Base-by-base conservation (phyloP, 2,888 invertebrate genomes). In the Tortrix viridana region DNA sequence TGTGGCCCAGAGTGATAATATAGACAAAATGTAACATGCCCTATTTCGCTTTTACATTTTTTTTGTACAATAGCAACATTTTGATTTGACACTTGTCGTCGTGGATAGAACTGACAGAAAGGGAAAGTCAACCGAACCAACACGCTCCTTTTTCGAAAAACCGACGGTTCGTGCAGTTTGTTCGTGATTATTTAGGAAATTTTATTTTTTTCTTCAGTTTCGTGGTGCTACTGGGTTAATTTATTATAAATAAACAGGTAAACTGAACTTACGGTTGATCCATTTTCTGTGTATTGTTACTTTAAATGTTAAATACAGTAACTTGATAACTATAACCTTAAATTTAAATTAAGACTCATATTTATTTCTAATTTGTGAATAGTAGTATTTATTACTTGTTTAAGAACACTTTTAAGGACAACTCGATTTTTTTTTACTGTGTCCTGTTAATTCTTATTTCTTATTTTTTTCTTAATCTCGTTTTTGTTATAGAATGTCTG, bases 401-500 rank as follows among this genome's bases (percentile, higher is more conserved):
- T 32, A 26, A n/a, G 9, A 32, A 12, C 32, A 12, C 32, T 3
- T 32, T 32, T 32, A 32, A 3, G 12, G 3, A 32, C 12, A 32
- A 12, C 1, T 2, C 5, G n/a, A n/a, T 38, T 3, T 1, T 16
- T 16, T n/a, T n/a, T 16, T n/a, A 0, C 16, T 16, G 5, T n/a
- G n/a, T n/a, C n/a, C 41, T 6, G 1, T 9, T 6, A 32, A 1
- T 32, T 4, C n/a, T 3, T n/a, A n/a, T 38, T 16, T n/a, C 5
- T 41, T 16, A 16, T 18, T 22, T 23, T 43, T 43, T 3, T 54
- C 43, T 20, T 63, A 67, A 69, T 59, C 38, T 16, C 66, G 65
- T 56, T 57, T 68, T 38, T 60, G 60, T 58, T 54, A 71, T 77
- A 88, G 85, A 82, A 85, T 92, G 90, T 82, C 92, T 71, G 86